Evolutionary conservation across 2,797 vertebrate genomes (phyloP).

Genomic region (Rhinophrynus dorsalis): DNA sequence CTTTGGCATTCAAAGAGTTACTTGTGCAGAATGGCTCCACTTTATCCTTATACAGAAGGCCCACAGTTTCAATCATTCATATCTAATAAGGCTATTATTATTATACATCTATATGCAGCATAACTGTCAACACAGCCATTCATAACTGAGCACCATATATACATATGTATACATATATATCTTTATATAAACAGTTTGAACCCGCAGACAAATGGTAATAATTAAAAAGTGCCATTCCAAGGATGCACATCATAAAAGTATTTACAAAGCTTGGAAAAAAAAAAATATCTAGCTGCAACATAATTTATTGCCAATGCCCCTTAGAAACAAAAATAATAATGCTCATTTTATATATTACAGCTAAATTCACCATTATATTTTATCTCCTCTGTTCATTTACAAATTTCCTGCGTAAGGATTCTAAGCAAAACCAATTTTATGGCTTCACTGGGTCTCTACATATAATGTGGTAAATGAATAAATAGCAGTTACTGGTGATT

Average conservation of each 20-base stretch:
- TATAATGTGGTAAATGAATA: slow-evolving; percentile 53
- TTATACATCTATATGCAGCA: slow-evolving; percentile 86
- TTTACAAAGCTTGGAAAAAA: slow-evolving; percentile 80
- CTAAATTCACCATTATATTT: slow-evolving; percentile 59
- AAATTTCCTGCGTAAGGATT: slow-evolving; percentile 69
- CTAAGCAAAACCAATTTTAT: slow-evolving; percentile 68
- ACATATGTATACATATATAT: slow-evolving; percentile 88
- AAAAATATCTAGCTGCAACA: slow-evolving; percentile 80
- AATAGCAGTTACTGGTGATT: slow-evolving; percentile 32
- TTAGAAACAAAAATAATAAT: slow-evolving; percentile 65
- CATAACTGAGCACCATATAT: slow-evolving; percentile 85
- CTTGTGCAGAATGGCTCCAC: too few relatives aligned
- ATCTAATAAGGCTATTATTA: slow-evolving; percentile 87
- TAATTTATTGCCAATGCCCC: slow-evolving; percentile 98
- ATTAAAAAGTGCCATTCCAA: slow-evolving; percentile 76
- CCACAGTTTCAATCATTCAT: slow-evolving; percentile 71
- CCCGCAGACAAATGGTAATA: slow-evolving; percentile 66
- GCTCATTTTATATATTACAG: slow-evolving; percentile 52
- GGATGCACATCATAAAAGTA: slow-evolving; percentile 76
- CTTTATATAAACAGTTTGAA: slow-evolving; percentile 81
- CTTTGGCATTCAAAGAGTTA: too few relatives aligned
- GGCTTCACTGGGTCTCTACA: slow-evolving; percentile 68
- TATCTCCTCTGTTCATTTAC: slow-evolving; percentile 67
- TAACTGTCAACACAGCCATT: slow-evolving; percentile 81
- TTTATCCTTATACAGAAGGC: too few relatives aligned